Evolutionary conservation across 2,888 invertebrate genomes (phyloP).

Genomic region (Tetrapedia diversipes): DNA sequence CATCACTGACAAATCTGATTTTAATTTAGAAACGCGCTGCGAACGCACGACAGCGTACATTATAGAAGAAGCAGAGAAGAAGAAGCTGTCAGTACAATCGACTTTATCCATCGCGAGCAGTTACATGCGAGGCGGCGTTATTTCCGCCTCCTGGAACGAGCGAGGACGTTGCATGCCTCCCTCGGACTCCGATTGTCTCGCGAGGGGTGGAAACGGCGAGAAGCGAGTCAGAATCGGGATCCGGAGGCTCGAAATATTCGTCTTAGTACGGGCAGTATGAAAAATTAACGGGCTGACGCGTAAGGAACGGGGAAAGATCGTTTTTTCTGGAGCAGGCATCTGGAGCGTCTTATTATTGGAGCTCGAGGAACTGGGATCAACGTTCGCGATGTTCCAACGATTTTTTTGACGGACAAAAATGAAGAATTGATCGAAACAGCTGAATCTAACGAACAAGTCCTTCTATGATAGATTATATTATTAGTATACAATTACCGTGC

Average conservation of each 20-base stretch:
- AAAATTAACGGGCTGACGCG: constrained; percentile 11
- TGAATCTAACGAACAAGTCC: too few species aligned
- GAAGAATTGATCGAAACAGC: background rate
- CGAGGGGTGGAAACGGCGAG: too few species aligned
- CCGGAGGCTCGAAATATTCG: constrained; percentile 12
- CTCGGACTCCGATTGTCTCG: background rate
- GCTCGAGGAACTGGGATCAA: background rate
- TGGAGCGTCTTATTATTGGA: constrained; percentile 36
- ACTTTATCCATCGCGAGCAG: background rate
- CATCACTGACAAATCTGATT: too few species aligned
- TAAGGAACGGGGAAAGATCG: constrained; percentile 6
- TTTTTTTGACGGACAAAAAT: background rate
- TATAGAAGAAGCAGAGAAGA: background rate
- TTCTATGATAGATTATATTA: too few species aligned
- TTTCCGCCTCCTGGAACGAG: background rate
- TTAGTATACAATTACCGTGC: too few species aligned
- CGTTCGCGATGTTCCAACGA: constrained; percentile 16
- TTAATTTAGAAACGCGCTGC: too few species aligned
- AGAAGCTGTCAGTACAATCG: background rate
- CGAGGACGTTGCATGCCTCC: background rate
- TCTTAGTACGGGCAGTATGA: background rate
- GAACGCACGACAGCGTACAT: too few species aligned
- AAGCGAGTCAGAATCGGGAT: constrained; percentile 6
- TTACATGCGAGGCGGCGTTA: background rate
- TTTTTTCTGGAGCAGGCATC: constrained; percentile 19